Base-by-base conservation (phyloP, 2,888 invertebrate genomes). In the Pristionchus arcanus region DNA sequence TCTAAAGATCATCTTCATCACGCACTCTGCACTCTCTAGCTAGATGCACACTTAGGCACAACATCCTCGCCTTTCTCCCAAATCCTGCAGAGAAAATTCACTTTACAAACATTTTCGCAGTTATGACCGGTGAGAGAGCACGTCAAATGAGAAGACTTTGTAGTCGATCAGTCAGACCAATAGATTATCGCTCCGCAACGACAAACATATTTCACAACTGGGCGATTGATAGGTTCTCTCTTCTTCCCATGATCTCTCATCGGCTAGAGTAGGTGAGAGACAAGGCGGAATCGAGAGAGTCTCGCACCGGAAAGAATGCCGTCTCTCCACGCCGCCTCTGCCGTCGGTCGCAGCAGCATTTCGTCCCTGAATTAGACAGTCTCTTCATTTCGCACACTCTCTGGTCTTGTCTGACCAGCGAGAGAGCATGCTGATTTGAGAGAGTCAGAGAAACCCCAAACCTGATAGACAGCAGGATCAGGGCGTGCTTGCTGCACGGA, bases 281-380 rank as follows among this genome's bases (percentile, higher is more conserved):
- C 25, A 53, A 31, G 53, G 55, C 2, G 53, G 53, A 63, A 63
- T 25, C 68, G 25, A 37, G 74, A 74, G 37, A 31, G 68, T 9
- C 31, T 31, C 74, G 37, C 37, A 87, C 87, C 87, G 25, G 87
- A 87, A 5, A 87, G 87, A 1, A 87, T 34, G 28, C 87, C 87
- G 31, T 87, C 31, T 59, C 87, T 87, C 87, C 87, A 87, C 19
- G 66, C 49, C 0, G 87, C 87, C 37, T 31, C 68, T 11, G 66
- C 87, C 16, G 87, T 87, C 49, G 68, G 66, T 15, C 87, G 11
- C 42, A 11, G 7, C 59, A 87, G 42, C 21, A 37, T 21, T 42
- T 87, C 87, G 15, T 87, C 87, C 49, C 87, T 66, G 63, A 25
- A 63, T 25, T n/a, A 21, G 59, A 63, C 25, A 7, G n/a, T 63